Base-by-base conservation (phyloP, 2,888 invertebrate species). In the Psylliodes chrysocephalus region DNA sequence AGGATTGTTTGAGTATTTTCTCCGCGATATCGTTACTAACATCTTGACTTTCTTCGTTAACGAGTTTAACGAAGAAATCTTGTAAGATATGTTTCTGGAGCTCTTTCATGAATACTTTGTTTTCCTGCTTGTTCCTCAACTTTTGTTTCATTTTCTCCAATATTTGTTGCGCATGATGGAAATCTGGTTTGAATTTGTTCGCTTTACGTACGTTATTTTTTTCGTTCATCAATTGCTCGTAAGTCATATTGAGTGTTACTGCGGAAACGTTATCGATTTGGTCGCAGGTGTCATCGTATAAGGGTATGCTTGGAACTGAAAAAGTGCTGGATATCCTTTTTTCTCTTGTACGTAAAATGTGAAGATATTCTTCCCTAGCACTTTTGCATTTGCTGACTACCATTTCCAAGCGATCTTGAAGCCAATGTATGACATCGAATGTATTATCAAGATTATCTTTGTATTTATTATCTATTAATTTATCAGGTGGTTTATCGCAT, bases 1-100 rank as follows among this genome's bases (percentile, higher is more conserved):
- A 83, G 0, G 89, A 88, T 64, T 89, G 84, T 72, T 87, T 86
- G 77, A 89, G 78, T 2, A 89, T 84, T 71, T 86, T 87, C 60
- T 83, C 83, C 0, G 86, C 84, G 8, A 89, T 79, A 10, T 84
- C 81, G 42, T 81, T 79, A 67, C 88, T 86, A 19, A 85, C 78
- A 66, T 83, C 83, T 7, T 77, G 76, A 73, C 87, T 87, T 78
- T 88, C 86, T 73, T 86, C 84, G 15, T 79, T 79, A 38, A 85
- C 76, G 18, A 87, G 80, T 66, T 82, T 80, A 47, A 86, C 83
- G 88, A 88, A 88, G 49, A 89, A 71, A 4, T 85, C 70, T 1
- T 77, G 69, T 69, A 87, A 80, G 0, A 89, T 72, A 18, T 80
- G 80, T 69, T 84, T 85, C 60, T 85, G 83, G 66, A 87, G 76